Evolutionary conservation across 2,888 invertebrate genomes (phyloP), one percentile per base, ranked within the genome.

Genomic region (Hermodice carunculata): DNA sequence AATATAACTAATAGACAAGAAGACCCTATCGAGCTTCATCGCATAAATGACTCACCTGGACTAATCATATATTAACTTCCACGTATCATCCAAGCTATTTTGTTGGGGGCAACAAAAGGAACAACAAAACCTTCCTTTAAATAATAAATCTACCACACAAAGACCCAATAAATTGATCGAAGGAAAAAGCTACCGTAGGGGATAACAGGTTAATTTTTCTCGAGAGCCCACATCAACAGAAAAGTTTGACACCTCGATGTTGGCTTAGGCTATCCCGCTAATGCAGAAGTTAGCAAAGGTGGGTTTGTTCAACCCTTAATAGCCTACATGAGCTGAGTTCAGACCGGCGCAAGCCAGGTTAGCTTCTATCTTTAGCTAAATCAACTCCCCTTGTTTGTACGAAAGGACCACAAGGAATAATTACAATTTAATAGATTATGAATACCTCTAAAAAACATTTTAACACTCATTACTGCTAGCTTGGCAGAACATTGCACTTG

Each of bases 271-370:
- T 89, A 88, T 88, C 89, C 87, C 88, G 89, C 89, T 88, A 89
- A 89, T 89, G 91, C 82, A 92, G 90, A 86, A 87, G 89, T 89
- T 90, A 88, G 89, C 88, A 87, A 73, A 64, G 71, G 76, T 69
- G 60, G 77, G 65, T 86, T 87, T 87, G 90, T 91, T 89, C 92
- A 91, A 92, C 91, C 89, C 90, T 92, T 91, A 89, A 91, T 90
- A 89, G 90, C 89, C 91, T 92, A 92, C 92, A 92, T 92, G 92
- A 93, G 92, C 91, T 92, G 92, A 93, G 92, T 92, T 93, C 90
- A 93, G 89, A 92, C 91, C 92, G 92, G 91, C 88, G 91, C 91
- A 81, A 93, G 91, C 91, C 92, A 92, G 92, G 91, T 92, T 90
- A 91, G 92, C 91, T 92, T 92, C 91, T 92, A 92, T 92, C 91